A percentile compares a stretch with the other conserved stretches of the same genome.
Conservation (phyloP, 2,888 invertebrate genomes). For the Drosophila anomelani region DNA sequence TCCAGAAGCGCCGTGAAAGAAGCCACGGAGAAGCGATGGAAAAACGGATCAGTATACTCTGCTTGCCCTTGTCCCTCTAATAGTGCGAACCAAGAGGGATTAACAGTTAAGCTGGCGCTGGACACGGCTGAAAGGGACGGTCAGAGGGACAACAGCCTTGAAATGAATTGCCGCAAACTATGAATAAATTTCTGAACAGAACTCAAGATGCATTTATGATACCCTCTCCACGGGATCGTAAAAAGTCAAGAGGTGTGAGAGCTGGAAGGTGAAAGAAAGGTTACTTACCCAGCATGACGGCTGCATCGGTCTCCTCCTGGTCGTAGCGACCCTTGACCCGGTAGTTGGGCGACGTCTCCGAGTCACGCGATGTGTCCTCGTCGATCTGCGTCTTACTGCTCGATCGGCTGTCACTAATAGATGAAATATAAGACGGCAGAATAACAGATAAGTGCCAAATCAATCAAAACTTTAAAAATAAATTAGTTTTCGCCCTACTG, state of each 20-base stretch:
- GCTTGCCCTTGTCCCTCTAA: constrained; percentile 49
- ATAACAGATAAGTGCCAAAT: constrained; percentile 1
- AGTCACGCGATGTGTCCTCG: constrained; percentile 95
- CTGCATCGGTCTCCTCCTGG: constrained; percentile 98
- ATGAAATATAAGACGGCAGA: neutral
- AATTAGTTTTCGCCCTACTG: no score
- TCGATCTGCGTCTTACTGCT: constrained; percentile 87
- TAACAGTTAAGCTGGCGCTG: constrained; percentile 74
- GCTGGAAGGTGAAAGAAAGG: constrained; percentile 13
- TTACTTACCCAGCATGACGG: constrained; percentile 94
- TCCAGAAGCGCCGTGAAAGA: constrained; percentile 58
- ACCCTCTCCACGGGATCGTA: constrained; percentile 38
- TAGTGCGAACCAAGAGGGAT: constrained; percentile 69
- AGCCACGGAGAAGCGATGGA: constrained; percentile 19
- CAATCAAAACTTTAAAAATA: no score
- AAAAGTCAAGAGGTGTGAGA: constrained; percentile 61
- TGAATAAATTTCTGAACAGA: constrained; percentile 59
- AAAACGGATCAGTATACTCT: constrained; percentile 28
- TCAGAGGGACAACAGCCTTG: constrained; percentile 64
- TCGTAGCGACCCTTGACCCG: constrained; percentile 93
- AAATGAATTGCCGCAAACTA: constrained; percentile 61
- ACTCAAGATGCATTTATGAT: constrained; percentile 32
- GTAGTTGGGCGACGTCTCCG: constrained; percentile 94
- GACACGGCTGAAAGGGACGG: constrained; percentile 11
- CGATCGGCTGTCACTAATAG: constrained; percentile 83